phyloP scores from a whole-genome alignment of 2,888 invertebrate species.

The Andrena bucephala region DNA sequence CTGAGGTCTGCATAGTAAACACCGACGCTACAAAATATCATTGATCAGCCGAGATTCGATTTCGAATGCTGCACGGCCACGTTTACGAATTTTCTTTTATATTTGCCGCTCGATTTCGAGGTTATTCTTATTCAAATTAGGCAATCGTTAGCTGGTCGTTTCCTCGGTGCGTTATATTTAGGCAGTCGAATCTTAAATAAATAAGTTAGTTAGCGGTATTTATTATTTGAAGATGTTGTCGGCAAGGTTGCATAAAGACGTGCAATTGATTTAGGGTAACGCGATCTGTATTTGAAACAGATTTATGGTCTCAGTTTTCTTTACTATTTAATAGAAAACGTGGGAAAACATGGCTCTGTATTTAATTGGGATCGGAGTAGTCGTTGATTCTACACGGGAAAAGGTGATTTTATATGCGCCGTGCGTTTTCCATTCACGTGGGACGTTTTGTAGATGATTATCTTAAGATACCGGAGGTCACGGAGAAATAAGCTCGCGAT shows the following conservation, averaged over 20 bases:
- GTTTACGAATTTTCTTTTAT: neutral
- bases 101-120: neutral
- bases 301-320: neutral
- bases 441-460: slow-evolving; percentile 10
- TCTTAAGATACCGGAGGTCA: neutral
- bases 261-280: neutral
- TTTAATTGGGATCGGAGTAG: neutral
- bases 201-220: neutral
- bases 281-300: neutral
- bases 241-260: neutral
- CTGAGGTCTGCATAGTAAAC: slow-evolving; percentile 42
- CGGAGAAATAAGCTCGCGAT: neutral
- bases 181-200: neutral
- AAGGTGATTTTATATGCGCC: neutral
- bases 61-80: neutral
- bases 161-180: neutral
- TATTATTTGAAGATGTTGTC: neutral
- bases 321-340: neutral
- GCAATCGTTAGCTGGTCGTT: neutral
- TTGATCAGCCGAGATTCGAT: neutral
- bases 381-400: neutral
- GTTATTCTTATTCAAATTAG: neutral
- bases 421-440: neutral
- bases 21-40: neutral
- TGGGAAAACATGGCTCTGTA: neutral